phyloP scores from a whole-genome alignment of 2,113 vertebrate species.

The Cepphus grylle region DNA sequence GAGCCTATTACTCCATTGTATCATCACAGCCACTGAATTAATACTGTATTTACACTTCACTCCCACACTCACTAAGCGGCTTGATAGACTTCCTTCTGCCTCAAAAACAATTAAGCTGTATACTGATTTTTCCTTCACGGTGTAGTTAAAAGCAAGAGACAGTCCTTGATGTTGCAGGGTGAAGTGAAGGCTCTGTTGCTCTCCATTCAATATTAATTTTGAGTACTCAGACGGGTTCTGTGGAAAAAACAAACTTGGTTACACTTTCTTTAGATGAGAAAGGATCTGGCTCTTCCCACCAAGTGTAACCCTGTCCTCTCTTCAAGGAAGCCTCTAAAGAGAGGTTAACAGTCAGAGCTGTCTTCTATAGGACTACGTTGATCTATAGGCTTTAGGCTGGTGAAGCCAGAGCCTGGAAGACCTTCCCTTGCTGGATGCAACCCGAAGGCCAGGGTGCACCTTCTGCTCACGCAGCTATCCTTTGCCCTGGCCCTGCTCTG shows the following conservation, averaged over 20 bases:
- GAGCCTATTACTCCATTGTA: slow-evolving; percentile 45
- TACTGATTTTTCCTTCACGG: slow-evolving; percentile 65
- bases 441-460: neutral
- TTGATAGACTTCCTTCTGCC: slow-evolving; percentile 53
- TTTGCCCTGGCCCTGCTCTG: neutral
- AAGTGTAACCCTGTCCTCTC: neutral
- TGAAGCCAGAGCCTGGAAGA: neutral
- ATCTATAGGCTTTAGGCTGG: neutral
- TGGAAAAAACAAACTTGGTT: slow-evolving; percentile 27
- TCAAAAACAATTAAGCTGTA: slow-evolving; percentile 82
- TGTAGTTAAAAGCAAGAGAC: slow-evolving; percentile 42
- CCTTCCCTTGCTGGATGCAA: neutral
- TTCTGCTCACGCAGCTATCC: neutral
- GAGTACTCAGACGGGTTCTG: slow-evolving; percentile 84
- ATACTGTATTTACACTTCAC: slow-evolving; percentile 56
- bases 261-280: neutral
- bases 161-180: slow-evolving; percentile 45
- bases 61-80: slow-evolving; percentile 79
- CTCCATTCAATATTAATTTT: slow-evolving; percentile 68
- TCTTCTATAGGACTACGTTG: neutral
- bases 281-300: neutral
- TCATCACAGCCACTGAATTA: slow-evolving; percentile 52
- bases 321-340: neutral
- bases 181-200: slow-evolving; percentile 62
- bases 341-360: neutral